Percentiles rank a stretch among this genome's conserved stretches.
phyloP scores from a whole-genome alignment of 2,113 vertebrate genomes.

The Saccopteryx leptura region DNA sequence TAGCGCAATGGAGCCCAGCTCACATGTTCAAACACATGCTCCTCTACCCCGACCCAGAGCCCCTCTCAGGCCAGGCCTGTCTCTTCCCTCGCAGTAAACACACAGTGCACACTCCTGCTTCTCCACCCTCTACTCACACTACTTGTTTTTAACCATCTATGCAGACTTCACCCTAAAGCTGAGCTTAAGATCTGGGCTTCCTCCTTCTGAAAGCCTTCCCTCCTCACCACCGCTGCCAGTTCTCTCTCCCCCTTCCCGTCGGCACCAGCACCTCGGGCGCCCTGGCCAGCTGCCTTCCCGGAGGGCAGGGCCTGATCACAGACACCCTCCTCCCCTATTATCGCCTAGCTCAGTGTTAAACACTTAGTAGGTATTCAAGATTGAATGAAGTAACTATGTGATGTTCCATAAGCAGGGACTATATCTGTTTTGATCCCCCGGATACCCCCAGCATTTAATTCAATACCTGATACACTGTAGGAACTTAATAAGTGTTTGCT shows the following conservation, averaged over 20 bases:
- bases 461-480: not conserved
- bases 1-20: not conserved
- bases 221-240: fast-evolving
- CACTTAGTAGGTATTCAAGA: not conserved
- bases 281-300: not conserved
- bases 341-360: not conserved
- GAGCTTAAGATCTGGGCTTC: not conserved
- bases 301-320: not conserved
- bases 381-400: not conserved
- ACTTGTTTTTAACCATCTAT: not conserved
- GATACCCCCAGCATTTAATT: not conserved
- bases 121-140: not conserved
- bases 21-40: not conserved
- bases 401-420: not conserved
- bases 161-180: not conserved
- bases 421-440: not conserved
- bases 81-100: not conserved
- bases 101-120: not conserved
- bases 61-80: not conserved
- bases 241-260: not conserved
- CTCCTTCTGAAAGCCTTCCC: not conserved
- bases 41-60: not conserved
- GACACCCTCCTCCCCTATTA: not conserved
- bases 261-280: not conserved
- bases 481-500: not conserved